Evolutionary conservation across 2,888 invertebrate species (phyloP).

Genomic region (Epistrophe grossulariae): DNA sequence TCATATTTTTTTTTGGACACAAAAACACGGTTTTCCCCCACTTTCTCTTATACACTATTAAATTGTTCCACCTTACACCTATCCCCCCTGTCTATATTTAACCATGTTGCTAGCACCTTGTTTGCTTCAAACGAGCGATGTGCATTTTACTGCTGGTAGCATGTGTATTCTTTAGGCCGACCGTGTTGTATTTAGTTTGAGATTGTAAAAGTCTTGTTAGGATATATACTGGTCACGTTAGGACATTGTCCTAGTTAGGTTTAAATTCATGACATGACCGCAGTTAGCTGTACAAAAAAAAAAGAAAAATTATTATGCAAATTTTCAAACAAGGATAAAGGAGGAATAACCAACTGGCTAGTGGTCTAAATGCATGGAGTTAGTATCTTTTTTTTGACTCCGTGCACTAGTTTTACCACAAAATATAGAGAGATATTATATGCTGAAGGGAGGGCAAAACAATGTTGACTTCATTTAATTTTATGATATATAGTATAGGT

Average conservation of each 20-base stretch:
- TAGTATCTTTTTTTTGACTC: constrained; percentile 26
- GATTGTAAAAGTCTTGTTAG: constrained; percentile 37
- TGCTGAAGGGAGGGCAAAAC: neutral
- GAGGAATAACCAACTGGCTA: constrained; percentile 13
- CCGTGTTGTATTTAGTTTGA: constrained; percentile 6
- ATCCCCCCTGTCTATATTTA: constrained; percentile 37
- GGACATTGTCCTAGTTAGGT: constrained; percentile 75
- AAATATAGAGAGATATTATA: neutral
- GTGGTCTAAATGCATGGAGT: constrained; percentile 39
- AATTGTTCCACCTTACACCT: constrained; percentile 57
- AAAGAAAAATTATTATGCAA: constrained; percentile 60
- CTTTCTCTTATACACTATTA: constrained; percentile 63
- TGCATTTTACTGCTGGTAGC: constrained; percentile 53
- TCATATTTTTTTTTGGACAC: neutral
- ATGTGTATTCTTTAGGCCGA: constrained; percentile 36
- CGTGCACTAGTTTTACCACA: constrained; percentile 23
- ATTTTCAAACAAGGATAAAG: constrained; percentile 33
- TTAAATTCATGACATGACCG: constrained; percentile 72
- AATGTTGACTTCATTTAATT: constrained; percentile 59
- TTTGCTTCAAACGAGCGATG: constrained; percentile 44
- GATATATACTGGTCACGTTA: constrained; percentile 63
- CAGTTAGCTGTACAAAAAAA: constrained; percentile 50
- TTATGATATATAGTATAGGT: constrained; percentile 26
- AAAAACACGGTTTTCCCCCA: constrained; percentile 46
- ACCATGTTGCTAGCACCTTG: constrained; percentile 56